Evolutionary conservation across 2,113 vertebrate species (phyloP).

Genomic region (Sebastes schlegelii): DNA sequence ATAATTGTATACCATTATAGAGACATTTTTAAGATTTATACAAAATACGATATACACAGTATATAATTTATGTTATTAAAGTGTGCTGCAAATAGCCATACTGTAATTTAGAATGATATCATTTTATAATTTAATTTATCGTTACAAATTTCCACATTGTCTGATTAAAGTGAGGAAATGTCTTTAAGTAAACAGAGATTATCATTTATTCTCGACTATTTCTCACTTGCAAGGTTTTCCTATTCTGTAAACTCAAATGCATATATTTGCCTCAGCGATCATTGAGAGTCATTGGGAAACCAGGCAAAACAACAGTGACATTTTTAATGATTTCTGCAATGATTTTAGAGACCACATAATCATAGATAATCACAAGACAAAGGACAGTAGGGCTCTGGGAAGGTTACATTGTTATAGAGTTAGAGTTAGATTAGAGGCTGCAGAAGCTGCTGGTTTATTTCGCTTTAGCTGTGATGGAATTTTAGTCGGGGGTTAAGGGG

Average conservation of each 20-base stretch:
- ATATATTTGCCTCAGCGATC: background rate
- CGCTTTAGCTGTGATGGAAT: constrained; percentile 74
- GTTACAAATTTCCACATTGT: background rate
- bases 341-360: constrained; percentile 61
- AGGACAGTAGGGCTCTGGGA: constrained; percentile 65
- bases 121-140: background rate
- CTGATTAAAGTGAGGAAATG: background rate
- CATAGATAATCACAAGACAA: constrained; percentile 71
- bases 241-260: background rate
- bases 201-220: background rate
- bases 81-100: background rate
- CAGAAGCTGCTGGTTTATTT: constrained; percentile 73
- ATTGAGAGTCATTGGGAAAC: constrained; percentile 65
- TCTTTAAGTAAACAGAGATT: background rate
- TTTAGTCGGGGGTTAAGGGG: constrained; percentile 69
- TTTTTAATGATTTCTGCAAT: constrained; percentile 48
- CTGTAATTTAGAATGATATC: background rate
- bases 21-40: background rate
- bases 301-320: constrained; percentile 79
- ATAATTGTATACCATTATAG: background rate
- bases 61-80: background rate
- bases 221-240: background rate
- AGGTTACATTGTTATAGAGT: constrained; percentile 77
- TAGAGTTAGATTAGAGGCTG: constrained; percentile 78
- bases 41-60: background rate